Percentiles rank a stretch among this genome's conserved stretches.
These are phyloP conservation scores for Eulemur mongoz DNA, from an alignment of 2,797 vertebrate species.

Conservation along the genomic window DNA sequence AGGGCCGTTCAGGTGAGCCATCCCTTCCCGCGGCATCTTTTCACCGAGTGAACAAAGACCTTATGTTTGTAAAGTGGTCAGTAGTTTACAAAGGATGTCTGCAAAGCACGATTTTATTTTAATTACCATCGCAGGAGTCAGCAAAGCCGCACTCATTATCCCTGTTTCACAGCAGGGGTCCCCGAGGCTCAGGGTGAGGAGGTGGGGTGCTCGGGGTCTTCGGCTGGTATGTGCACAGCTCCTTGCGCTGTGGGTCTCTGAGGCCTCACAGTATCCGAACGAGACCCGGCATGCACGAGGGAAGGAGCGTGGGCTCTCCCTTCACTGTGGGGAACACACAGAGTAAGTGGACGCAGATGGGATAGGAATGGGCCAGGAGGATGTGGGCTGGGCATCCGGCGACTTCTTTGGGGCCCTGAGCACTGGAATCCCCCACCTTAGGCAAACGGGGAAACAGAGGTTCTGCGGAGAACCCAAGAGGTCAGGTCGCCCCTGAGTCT, in stretches of 20 bases:
- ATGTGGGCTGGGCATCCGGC: neutral
- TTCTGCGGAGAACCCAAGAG: neutral
- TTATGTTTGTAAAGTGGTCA: neutral
- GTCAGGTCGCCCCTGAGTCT: neutral
- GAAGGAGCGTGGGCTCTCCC: neutral
- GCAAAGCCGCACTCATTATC: neutral
- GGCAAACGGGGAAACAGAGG: conserved; percentile 33
- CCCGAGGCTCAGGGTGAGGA: neutral
- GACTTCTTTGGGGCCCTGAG: neutral
- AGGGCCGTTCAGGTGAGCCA: neutral
- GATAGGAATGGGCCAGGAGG: neutral
- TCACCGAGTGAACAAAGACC: neutral
- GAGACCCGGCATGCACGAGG: neutral
- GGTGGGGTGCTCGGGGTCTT: too few species aligned
- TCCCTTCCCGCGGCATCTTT: neutral
- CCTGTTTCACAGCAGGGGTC: neutral
- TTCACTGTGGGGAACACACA: neutral
- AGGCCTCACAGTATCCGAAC: neutral
- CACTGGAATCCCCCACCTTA: conserved; percentile 59
- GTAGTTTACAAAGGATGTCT: neutral
- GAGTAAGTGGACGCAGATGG: conserved; percentile 29
- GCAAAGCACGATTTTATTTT: neutral
- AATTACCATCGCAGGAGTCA: neutral
- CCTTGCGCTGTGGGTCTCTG: neutral
- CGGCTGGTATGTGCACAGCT: neutral